Percentiles rank a stretch among this genome's conserved stretches.
Conservation (phyloP, 1,140 invertebrate species). For the Drosophila novamexicana region DNA sequence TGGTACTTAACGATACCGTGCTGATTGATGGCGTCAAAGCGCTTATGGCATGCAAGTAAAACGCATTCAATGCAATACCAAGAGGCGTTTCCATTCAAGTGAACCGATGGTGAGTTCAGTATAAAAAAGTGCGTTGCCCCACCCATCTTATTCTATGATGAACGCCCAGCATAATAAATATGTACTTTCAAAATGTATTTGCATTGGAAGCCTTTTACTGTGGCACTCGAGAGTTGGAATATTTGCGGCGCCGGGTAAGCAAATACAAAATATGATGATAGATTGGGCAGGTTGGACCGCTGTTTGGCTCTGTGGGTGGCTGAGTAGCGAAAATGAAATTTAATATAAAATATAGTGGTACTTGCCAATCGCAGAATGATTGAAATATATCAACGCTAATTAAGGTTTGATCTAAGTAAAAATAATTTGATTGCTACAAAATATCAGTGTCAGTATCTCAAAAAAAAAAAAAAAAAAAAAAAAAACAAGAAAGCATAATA, state of each 20-base stretch:
- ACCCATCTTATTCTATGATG: constrained; percentile 12
- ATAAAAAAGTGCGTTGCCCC: constrained; percentile 50
- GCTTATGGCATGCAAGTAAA: constrained; percentile 53
- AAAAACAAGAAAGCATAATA: background rate
- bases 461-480: no score
- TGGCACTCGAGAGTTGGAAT: constrained; percentile 42
- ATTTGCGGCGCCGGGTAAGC: constrained; percentile 58
- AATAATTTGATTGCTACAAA: no score
- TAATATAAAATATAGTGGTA: constrained; percentile 38
- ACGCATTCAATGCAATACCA: constrained; percentile 51
- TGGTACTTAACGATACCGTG: constrained; percentile 15
- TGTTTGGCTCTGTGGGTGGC: background rate
- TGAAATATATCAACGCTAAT: no score
- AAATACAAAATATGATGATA: constrained; percentile 58
- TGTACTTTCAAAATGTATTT: constrained; percentile 56
- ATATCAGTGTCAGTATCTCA: no score
- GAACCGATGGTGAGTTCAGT: constrained; percentile 66
- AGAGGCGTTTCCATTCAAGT: constrained; percentile 58
- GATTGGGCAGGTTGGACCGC: constrained; percentile 8
- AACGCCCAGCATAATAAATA: constrained; percentile 36
- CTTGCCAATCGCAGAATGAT: background rate
- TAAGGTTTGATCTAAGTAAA: no score
- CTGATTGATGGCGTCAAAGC: constrained; percentile 62
- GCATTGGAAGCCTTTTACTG: constrained; percentile 34
- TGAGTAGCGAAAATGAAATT: constrained; percentile 33